Evolutionary conservation across 2,888 invertebrate species (phyloP).

Genomic region (Agonum fuliginosum): DNA sequence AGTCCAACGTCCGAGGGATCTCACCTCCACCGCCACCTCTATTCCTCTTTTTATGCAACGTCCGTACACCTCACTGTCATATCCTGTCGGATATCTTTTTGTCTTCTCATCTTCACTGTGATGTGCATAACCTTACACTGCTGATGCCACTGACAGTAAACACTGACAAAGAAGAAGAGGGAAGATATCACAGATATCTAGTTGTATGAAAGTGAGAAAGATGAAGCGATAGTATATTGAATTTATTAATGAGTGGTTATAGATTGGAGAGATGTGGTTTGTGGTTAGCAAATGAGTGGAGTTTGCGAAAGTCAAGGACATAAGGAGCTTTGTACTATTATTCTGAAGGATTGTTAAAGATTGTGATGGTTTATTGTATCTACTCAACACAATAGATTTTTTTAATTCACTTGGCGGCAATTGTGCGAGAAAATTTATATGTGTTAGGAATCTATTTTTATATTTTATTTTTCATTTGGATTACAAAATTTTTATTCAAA

Average conservation of each 20-base stretch:
- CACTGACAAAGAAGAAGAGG: not conserved
- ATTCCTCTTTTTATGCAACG: constrained; percentile 44
- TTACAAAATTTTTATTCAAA: too few relatives aligned
- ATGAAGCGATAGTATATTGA: not conserved
- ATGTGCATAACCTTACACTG: constrained; percentile 19
- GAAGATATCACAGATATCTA: not conserved
- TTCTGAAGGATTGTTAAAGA: too few relatives aligned
- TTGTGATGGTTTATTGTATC: not conserved
- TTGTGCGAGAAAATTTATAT: too few relatives aligned
- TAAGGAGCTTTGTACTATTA: too few relatives aligned
- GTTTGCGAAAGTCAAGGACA: not conserved
- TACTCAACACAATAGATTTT: too few relatives aligned
- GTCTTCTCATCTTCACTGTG: constrained; percentile 19
- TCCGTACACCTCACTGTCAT: constrained; percentile 45
- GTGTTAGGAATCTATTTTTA: too few relatives aligned
- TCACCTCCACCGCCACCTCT: too few relatives aligned
- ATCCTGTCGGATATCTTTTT: constrained; percentile 59
- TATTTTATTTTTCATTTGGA: too few relatives aligned
- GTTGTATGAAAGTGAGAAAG: not conserved
- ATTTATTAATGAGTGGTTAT: not conserved
- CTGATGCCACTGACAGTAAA: too few relatives aligned
- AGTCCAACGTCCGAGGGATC: constrained; percentile 37
- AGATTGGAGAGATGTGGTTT: too few relatives aligned
- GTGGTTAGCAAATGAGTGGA: not conserved
- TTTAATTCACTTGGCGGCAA: too few relatives aligned